Conservation (phyloP, 1,140 invertebrate genomes). For the Harpegnathos saltator region DNA sequence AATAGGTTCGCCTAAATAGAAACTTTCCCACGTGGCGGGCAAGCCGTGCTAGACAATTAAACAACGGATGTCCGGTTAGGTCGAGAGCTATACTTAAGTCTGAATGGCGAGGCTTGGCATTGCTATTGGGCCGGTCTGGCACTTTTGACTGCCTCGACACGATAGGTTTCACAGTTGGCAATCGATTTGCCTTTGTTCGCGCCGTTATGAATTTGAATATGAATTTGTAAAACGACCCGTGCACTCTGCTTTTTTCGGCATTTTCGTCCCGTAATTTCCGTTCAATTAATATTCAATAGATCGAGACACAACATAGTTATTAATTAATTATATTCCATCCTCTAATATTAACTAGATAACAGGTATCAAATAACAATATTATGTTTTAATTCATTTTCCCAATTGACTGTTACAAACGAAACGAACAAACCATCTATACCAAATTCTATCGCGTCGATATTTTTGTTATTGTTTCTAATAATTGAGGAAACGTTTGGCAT, state of each 20-base stretch:
- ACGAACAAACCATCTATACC: neutral
- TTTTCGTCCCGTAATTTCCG: slow-evolving; percentile 14
- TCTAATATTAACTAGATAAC: slow-evolving; percentile 8
- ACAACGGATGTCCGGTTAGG: slow-evolving; percentile 79
- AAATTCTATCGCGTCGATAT: neutral
- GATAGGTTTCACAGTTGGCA: slow-evolving; percentile 41
- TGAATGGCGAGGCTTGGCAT: slow-evolving; percentile 73
- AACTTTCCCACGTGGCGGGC: slow-evolving; percentile 77
- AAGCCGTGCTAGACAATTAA: slow-evolving; percentile 77
- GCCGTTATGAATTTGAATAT: slow-evolving; percentile 13
- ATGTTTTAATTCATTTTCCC: neutral
- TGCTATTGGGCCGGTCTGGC: slow-evolving; percentile 66
- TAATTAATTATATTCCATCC: slow-evolving; percentile 14
- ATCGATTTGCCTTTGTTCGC: slow-evolving; percentile 14
- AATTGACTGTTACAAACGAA: neutral
- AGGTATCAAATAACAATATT: neutral
- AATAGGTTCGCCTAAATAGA: slow-evolving; percentile 76
- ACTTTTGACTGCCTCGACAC: slow-evolving; percentile 30
- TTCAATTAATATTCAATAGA: slow-evolving; percentile 3
- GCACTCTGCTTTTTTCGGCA: neutral
- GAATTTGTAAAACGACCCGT: neutral
- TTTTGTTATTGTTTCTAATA: neutral
- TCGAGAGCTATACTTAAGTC: slow-evolving; percentile 65
- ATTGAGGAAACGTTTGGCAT: neutral
- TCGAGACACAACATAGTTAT: neutral